Evolutionary conservation across 2,113 vertebrate genomes (phyloP).

Genomic region (Garra rufa): DNA sequence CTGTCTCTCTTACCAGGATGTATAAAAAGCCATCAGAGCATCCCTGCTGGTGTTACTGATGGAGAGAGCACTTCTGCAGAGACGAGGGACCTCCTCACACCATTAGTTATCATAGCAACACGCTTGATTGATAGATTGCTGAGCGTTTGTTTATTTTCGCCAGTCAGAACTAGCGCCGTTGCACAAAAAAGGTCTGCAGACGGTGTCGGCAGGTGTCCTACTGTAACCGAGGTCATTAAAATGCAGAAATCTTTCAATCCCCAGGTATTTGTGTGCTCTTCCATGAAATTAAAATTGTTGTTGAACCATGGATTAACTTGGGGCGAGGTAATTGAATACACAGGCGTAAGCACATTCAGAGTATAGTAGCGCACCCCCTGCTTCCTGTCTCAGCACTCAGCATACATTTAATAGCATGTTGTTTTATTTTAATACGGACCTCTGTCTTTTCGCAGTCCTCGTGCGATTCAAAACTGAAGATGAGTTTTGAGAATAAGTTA

Average conservation of each 20-base stretch:
- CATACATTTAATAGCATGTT: not conserved
- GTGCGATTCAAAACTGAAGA: not conserved
- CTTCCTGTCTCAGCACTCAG: constrained; percentile 2
- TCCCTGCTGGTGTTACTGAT: constrained; percentile 38
- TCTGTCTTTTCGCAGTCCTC: not conserved
- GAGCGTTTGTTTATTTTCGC: constrained; percentile 33
- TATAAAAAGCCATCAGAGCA: not conserved
- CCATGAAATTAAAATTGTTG: constrained; percentile 56
- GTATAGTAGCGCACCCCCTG: not conserved
- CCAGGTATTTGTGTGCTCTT: constrained; percentile 50
- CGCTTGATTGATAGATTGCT: constrained; percentile 44
- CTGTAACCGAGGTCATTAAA: constrained; percentile 49
- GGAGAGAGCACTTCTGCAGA: constrained; percentile 23
- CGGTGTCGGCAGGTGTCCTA: constrained; percentile 1
- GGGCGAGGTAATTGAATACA: constrained; percentile 50
- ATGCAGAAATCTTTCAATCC: constrained; percentile 48
- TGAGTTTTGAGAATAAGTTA: not conserved
- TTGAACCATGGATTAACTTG: constrained; percentile 54
- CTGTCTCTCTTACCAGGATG: not conserved
- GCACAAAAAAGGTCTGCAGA: constrained; percentile 9
- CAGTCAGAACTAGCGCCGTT: not conserved
- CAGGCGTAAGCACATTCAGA: constrained; percentile 15
- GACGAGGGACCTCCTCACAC: not conserved
- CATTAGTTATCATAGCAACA: constrained; percentile 40
- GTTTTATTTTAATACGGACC: not conserved